phyloP scores from a whole-genome alignment of 2,797 vertebrate genomes.

The Harpagifer antarcticus region DNA sequence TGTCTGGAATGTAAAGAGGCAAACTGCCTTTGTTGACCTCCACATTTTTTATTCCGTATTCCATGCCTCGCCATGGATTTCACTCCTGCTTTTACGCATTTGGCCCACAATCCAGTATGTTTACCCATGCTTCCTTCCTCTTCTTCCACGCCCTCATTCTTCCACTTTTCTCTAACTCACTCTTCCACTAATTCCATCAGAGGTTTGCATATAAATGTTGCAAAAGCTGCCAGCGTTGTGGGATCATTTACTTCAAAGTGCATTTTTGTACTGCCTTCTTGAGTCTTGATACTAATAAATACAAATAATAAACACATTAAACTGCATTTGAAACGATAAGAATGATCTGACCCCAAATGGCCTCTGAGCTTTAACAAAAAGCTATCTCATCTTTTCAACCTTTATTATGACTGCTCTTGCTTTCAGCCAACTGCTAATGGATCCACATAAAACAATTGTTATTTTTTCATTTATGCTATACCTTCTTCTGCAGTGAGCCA shows the following conservation, averaged over 20 bases:
- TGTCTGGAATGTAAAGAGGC: slow-evolving; percentile 31
- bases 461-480: background rate
- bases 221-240: background rate
- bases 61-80: slow-evolving; percentile 4
- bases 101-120: slow-evolving; percentile 14
- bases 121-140: slow-evolving; percentile 28
- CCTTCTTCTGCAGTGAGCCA: background rate
- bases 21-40: slow-evolving; percentile 20
- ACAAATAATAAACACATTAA: slow-evolving; percentile 26
- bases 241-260: background rate
- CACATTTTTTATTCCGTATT: slow-evolving; percentile 26
- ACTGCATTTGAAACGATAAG: slow-evolving; percentile 6
- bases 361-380: slow-evolving; percentile 1
- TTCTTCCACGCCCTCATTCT: background rate
- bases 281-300: slow-evolving; percentile 22
- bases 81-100: slow-evolving; percentile 17
- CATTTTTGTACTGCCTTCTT: slow-evolving; percentile 7
- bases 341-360: background rate
- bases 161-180: slow-evolving; percentile 23
- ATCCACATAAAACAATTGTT: slow-evolving; percentile 1
- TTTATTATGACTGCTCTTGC: background rate
- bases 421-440: slow-evolving; percentile 6
- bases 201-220: slow-evolving; percentile 31
- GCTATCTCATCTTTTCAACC: background rate
- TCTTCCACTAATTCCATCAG: slow-evolving; percentile 14